Conservation (phyloP, 2,113 vertebrate species). For the Lepus timidus region DNA sequence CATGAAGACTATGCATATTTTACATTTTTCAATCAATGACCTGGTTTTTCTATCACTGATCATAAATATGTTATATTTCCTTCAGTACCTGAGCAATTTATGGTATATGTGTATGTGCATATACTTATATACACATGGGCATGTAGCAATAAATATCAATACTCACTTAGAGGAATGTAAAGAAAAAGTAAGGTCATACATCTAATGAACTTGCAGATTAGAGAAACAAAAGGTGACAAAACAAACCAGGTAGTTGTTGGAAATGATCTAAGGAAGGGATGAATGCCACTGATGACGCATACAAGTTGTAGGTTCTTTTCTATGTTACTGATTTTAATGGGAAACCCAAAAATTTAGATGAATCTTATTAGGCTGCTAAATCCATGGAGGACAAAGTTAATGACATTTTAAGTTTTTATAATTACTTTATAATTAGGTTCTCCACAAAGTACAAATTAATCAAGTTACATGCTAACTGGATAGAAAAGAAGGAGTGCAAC, state of each 20-base stretch:
- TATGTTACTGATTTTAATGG: conserved; percentile 47
- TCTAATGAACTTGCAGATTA: neutral
- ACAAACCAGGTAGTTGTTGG: neutral
- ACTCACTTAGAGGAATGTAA: neutral
- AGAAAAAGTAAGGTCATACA: neutral
- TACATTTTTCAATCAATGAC: neutral
- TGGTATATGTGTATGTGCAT: neutral
- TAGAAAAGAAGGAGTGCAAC: neutral
- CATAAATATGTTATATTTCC: neutral
- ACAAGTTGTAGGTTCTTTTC: conserved; percentile 6
- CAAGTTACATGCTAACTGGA: conserved; percentile 41
- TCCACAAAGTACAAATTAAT: conserved; percentile 70
- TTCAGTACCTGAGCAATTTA: neutral
- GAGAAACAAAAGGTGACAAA: conserved; percentile 7
- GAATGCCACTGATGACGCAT: neutral
- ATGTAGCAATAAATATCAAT: neutral
- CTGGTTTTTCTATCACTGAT: neutral
- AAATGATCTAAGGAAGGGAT: conserved; percentile 27
- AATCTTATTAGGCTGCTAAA: conserved; percentile 57
- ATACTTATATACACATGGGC: neutral
- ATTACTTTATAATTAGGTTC: conserved; percentile 77
- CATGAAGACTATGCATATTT: neutral
- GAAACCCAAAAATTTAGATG: conserved; percentile 55
- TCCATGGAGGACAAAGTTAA: conserved; percentile 69
- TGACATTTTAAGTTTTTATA: conserved; percentile 76